phyloP scores from a whole-genome alignment of 1,140 invertebrate species.

The Brachionus koreanus region DNA sequence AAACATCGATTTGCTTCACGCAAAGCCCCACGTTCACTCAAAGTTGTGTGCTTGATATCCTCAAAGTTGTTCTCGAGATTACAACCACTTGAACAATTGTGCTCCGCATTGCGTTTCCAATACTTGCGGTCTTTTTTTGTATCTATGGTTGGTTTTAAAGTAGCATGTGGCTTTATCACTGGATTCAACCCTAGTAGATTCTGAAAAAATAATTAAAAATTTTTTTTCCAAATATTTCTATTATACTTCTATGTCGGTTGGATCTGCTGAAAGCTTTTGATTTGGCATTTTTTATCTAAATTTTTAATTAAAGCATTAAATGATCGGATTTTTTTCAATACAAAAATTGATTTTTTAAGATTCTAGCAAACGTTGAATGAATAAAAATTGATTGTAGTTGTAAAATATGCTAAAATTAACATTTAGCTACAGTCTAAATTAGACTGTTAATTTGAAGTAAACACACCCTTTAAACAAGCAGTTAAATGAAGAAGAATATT shows the following conservation, averaged over 20 bases:
- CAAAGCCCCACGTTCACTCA: conserved; percentile 87
- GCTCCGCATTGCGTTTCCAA: conserved; percentile 85
- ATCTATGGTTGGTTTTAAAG: conserved; percentile 70
- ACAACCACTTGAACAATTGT: conserved; percentile 49
- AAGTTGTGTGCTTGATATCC: conserved; percentile 92
- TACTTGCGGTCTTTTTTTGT: conserved; percentile 84
- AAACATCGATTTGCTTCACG: conserved; percentile 81
- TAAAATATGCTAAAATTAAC: too few species aligned
- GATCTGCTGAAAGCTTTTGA: not conserved
- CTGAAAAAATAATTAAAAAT: conserved; percentile 58
- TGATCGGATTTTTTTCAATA: not conserved
- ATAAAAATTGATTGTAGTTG: too few species aligned
- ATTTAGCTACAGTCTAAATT: not conserved
- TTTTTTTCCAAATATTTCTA: not conserved
- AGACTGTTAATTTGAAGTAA: not conserved
- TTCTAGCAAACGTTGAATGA: too few species aligned
- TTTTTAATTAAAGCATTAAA: not conserved
- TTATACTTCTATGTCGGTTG: not conserved
- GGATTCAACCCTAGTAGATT: conserved; percentile 81
- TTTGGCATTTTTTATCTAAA: not conserved
- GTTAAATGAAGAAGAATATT: too few species aligned
- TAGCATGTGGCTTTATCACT: conserved; percentile 69
- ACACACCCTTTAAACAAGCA: too few species aligned
- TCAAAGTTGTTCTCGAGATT: conserved; percentile 80
- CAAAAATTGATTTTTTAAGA: not conserved